These are phyloP conservation scores for Drosophila virilis DNA, from an alignment of 1,140 invertebrate species.

Conservation along the genomic window DNA sequence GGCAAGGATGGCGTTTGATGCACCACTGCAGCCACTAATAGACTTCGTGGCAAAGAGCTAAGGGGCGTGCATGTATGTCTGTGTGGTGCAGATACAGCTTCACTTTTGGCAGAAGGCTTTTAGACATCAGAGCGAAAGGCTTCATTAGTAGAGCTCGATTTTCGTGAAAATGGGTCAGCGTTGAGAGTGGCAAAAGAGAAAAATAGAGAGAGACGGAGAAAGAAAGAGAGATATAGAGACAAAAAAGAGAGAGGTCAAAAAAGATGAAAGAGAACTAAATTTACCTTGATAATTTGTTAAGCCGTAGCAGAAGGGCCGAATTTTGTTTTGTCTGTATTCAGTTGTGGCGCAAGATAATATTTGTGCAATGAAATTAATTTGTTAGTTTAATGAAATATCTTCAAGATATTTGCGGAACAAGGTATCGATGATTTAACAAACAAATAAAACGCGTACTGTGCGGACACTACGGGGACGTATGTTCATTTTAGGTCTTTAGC, in stretches of 20 bases:
- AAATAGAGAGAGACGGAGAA: background rate
- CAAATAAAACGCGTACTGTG: no score
- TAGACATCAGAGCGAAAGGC: slow-evolving; percentile 9
- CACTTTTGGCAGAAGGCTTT: slow-evolving; percentile 25
- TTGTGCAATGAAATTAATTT: no score
- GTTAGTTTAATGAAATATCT: no score
- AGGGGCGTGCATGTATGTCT: background rate
- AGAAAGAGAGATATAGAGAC: background rate
- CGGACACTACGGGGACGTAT: no score
- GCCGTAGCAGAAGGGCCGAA: no score
- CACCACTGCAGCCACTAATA: slow-evolving; percentile 35
- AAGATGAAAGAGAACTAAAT: background rate
- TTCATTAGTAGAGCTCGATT: slow-evolving; percentile 33
- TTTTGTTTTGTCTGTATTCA: no score
- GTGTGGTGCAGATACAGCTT: slow-evolving; percentile 5
- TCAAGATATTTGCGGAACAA: no score
- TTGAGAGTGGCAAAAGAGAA: background rate
- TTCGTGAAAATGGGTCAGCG: slow-evolving; percentile 26
- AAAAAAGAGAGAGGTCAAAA: background rate
- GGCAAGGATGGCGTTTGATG: slow-evolving; percentile 24
- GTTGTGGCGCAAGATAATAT: no score
- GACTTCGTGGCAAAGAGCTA: slow-evolving; percentile 25
- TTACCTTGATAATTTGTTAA: no score
- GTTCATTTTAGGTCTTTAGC: no score
- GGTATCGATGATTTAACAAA: no score